phyloP scores from a whole-genome alignment of 2,797 vertebrate species.

The Urosaurus nigricauda region DNA sequence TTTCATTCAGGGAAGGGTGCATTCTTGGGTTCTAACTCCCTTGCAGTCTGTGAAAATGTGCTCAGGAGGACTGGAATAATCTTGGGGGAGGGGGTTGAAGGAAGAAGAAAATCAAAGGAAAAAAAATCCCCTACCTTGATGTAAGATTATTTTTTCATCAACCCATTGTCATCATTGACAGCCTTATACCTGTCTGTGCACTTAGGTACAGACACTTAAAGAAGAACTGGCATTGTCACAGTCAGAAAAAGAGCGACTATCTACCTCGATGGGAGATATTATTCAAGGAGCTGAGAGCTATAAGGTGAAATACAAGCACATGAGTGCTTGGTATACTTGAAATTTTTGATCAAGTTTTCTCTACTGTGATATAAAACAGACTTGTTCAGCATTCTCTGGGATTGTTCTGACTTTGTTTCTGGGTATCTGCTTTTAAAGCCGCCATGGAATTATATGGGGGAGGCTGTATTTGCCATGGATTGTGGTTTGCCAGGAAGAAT shows the following conservation, averaged over 20 bases:
- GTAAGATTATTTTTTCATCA: background rate
- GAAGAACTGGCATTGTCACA: conserved; percentile 85
- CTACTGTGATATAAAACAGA: background rate
- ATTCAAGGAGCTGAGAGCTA: conserved; percentile 94
- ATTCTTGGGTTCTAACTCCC: background rate
- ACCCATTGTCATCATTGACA: background rate
- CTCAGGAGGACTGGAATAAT: background rate
- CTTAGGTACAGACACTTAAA: conserved; percentile 79
- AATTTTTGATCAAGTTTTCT: conserved; percentile 9
- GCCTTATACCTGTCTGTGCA: background rate
- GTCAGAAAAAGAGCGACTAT: conserved; percentile 86
- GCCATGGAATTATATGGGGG: background rate
- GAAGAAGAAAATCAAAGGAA: too few relatives aligned
- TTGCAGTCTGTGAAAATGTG: background rate
- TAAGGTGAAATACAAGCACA: conserved; percentile 83
- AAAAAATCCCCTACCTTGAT: background rate
- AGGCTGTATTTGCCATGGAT: background rate
- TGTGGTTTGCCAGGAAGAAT: background rate
- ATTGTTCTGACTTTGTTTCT: background rate
- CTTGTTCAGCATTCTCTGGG: background rate
- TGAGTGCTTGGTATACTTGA: background rate
- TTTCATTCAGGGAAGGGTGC: background rate
- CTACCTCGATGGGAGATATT: conserved; percentile 90
- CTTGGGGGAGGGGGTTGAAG: too few relatives aligned
- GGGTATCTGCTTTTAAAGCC: background rate